Evolutionary conservation across 2,113 vertebrate genomes (phyloP).

Genomic region (Rhinogobius similis): DNA sequence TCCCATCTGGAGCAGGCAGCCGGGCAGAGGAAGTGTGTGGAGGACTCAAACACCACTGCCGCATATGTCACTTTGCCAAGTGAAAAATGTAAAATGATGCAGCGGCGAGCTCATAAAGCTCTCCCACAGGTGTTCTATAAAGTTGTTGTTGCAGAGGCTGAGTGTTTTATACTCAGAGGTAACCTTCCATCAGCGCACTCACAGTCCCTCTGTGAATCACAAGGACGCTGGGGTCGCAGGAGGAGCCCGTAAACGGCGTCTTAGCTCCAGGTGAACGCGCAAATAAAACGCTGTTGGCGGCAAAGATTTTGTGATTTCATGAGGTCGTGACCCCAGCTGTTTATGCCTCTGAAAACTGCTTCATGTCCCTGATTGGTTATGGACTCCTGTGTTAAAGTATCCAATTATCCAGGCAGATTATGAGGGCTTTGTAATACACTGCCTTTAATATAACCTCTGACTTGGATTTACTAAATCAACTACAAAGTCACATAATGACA

Average conservation of each 20-base stretch:
- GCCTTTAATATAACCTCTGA: conserved; percentile 50
- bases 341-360: conserved; percentile 50
- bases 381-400: conserved; percentile 47
- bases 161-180: conserved; percentile 64
- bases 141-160: conserved; percentile 66
- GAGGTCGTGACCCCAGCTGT: conserved; percentile 49
- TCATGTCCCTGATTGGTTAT: conserved; percentile 53
- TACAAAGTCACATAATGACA: conserved; percentile 43
- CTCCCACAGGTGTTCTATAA: conserved; percentile 71
- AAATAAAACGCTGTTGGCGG: conserved; percentile 54
- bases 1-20: conserved; percentile 36
- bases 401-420: conserved; percentile 54
- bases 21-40: conserved; percentile 23
- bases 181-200: conserved; percentile 65
- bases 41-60: conserved; percentile 58
- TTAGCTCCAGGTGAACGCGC: conserved; percentile 53
- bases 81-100: conserved; percentile 71
- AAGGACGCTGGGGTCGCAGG: conserved; percentile 65
- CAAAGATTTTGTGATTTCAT: conserved; percentile 55
- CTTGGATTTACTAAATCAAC: conserved; percentile 48
- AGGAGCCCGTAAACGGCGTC: conserved; percentile 50
- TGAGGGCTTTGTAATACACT: conserved; percentile 24
- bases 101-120: conserved; percentile 56
- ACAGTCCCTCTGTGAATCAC: conserved; percentile 54
- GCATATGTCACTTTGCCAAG: conserved; percentile 72